These are phyloP conservation scores for Agrochola lychnidis DNA, from an alignment of 2,888 invertebrate genomes.

Conservation along the genomic window DNA sequence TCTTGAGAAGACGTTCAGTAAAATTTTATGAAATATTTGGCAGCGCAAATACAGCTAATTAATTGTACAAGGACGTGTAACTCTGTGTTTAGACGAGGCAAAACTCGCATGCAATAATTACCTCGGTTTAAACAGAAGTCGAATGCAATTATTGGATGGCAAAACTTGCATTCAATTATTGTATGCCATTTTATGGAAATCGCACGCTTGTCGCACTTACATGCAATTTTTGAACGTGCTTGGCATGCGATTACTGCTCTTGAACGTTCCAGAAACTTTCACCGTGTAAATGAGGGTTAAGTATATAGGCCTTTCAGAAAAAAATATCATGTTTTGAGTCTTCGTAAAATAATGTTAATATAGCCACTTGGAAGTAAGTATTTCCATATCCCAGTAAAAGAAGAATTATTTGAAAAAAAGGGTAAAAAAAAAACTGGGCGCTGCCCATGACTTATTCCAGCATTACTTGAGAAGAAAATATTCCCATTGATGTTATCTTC, in stretches of 20 bases:
- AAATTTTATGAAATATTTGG: no score
- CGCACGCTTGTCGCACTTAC: no score
- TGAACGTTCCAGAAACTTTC: no score
- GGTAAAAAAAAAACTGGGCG: background rate
- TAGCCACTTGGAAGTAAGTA: background rate
- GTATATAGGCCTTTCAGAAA: background rate
- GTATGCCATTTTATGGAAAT: background rate
- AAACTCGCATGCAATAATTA: background rate
- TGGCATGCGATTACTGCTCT: no score
- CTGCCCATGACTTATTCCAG: conserved; percentile 8
- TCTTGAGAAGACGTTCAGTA: no score
- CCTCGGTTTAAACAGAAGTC: no score
- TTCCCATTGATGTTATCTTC: conserved; percentile 40
- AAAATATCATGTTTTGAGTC: background rate
- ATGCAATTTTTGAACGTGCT: no score
- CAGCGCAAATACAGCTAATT: background rate
- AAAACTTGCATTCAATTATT: background rate
- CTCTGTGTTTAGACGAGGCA: background rate
- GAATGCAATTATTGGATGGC: no score
- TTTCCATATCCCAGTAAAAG: background rate
- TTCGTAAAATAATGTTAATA: background rate
- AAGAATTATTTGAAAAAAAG: background rate
- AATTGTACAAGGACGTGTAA: background rate
- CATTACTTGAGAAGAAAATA: conserved; percentile 26
- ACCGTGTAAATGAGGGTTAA: no score